Conservation (phyloP, 2,888 invertebrate genomes). For the Sminthurinus aureus region DNA sequence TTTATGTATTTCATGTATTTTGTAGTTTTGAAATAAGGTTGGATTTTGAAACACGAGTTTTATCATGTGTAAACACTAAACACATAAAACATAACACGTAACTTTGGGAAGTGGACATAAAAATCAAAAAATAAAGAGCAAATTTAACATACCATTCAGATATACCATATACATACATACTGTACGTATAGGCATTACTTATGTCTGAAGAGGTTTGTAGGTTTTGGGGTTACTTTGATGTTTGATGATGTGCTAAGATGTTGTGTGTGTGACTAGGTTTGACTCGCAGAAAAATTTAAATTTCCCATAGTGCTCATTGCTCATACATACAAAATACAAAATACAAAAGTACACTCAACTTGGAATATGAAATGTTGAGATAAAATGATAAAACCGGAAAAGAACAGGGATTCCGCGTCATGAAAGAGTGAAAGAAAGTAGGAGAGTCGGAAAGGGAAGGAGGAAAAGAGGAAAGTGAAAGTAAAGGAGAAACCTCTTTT, state of each 20-base stretch:
- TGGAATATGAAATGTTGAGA: neutral
- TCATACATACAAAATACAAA: no score
- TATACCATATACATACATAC: no score
- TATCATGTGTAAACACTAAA: no score
- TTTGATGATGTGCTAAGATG: neutral
- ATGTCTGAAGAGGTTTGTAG: neutral
- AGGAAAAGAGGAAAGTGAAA: neutral
- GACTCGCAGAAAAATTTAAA: neutral
- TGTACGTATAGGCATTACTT: no score
- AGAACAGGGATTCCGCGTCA: neutral
- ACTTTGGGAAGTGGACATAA: no score
- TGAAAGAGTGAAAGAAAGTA: conserved; percentile 3
- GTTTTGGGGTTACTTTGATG: neutral
- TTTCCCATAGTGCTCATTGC: neutral
- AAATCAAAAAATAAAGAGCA: no score
- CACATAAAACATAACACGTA: no score
- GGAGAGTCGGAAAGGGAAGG: neutral
- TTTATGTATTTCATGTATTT: no score
- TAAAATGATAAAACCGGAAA: neutral
- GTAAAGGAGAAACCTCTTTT: neutral
- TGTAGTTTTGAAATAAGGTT: no score
- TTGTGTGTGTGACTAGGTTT: neutral
- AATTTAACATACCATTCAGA: no score
- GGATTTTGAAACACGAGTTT: no score
- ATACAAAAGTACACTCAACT: no score